Evolutionary conservation across 2,797 vertebrate genomes (phyloP).

Genomic region (Anas bernieri): DNA sequence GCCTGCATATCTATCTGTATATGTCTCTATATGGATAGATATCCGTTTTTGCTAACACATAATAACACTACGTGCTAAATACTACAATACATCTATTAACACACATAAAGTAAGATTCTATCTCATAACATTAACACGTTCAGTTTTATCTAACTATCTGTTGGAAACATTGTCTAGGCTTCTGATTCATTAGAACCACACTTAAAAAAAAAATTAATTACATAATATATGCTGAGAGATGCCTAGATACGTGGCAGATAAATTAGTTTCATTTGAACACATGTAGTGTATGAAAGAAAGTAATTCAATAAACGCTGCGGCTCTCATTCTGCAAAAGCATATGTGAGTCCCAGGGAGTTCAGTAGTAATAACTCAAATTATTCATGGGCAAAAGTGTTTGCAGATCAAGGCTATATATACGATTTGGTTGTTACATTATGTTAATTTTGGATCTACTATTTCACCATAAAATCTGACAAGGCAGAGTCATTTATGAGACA

Average conservation of each 20-base stretch:
- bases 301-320: conserved; percentile 48
- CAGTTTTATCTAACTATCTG: neutral
- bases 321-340: conserved; percentile 2
- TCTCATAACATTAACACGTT: neutral
- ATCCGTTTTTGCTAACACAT: neutral
- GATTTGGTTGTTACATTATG: conserved; percentile 55
- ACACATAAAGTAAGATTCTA: neutral
- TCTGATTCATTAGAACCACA: neutral
- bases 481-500: conserved; percentile 56
- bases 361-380: conserved; percentile 58
- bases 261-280: conserved; percentile 14
- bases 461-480: conserved; percentile 70
- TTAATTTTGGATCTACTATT: conserved; percentile 59
- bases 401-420: conserved; percentile 32
- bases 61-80: neutral
- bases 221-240: conserved; percentile 27
- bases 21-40: neutral
- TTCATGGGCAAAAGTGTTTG: conserved; percentile 51
- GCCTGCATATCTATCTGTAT: neutral
- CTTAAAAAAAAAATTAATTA: neutral
- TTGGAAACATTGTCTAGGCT: neutral
- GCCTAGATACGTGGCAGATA: conserved; percentile 1
- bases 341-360: conserved; percentile 38
- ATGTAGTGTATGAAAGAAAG: conserved; percentile 31
- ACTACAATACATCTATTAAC: neutral